Conservation (phyloP, 2,113 vertebrate genomes). For the Petroica traversi region DNA sequence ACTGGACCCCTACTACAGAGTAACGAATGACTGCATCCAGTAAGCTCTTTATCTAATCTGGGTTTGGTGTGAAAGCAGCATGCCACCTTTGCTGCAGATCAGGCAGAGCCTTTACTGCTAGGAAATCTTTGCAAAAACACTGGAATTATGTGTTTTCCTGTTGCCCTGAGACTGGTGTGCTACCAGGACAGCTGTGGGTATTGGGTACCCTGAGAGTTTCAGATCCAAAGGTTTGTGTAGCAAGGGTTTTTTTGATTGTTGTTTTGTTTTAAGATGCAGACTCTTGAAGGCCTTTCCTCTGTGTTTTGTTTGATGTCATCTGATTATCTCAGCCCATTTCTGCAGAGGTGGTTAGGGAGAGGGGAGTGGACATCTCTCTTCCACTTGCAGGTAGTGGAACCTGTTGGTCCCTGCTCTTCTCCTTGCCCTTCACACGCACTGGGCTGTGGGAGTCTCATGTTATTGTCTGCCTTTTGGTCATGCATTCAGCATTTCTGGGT, state of each 20-base stretch:
- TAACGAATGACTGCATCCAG: neutral
- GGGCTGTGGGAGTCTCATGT: neutral
- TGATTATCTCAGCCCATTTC: neutral
- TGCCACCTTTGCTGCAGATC: neutral
- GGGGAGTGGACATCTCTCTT: neutral
- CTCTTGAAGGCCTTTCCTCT: neutral
- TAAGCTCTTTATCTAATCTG: neutral
- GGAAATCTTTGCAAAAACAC: neutral
- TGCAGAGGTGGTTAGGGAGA: neutral
- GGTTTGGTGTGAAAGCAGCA: neutral
- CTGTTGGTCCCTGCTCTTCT: neutral
- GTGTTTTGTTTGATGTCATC: neutral
- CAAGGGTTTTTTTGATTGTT: neutral
- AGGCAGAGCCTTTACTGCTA: neutral
- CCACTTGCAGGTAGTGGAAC: neutral
- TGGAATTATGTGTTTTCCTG: neutral
- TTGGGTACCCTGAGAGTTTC: neutral
- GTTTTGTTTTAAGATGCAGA: neutral
- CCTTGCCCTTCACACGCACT: neutral
- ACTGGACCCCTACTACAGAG: neutral
- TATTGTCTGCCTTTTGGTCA: neutral
- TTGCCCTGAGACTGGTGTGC: neutral
- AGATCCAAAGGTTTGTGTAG: neutral
- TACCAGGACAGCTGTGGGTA: neutral
- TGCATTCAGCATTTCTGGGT: neutral